Evolutionary conservation across 2,797 vertebrate species (phyloP), one percentile per base, ranked within the genome.

Genomic region (Gila robusta): DNA sequence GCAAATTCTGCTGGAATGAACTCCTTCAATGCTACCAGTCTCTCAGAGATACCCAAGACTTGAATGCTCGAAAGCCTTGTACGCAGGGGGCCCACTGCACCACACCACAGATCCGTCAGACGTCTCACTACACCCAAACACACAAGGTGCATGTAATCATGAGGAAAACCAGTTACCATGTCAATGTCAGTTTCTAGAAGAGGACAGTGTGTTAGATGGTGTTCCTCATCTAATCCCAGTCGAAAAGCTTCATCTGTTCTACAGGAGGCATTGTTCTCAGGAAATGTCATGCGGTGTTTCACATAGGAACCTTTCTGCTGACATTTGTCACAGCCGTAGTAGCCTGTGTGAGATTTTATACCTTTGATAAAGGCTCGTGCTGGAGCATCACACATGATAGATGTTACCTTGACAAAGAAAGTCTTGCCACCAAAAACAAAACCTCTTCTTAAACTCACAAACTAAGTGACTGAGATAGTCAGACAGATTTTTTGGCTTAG

Each of bases 311-410:
- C 62, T 23, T 66, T 77, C 26, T 78, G 54, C 8, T 28, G 32
- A 52, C 83, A 85, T 71, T 89, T 89, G 44, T 81, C 82, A 82
- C 32, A 83, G 52, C 70, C 49, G 64, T 83, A 74, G 44, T 79
- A 89, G 26, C 56, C 77, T 66, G 62, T 88, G 66, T 81, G 76
- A 28, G 64, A 73, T 12, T 88, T 86, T 66, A 79, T 67, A 39
- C 83, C 81, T 86, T 85, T 79, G 35, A 88, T 49, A 86, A 83
- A 86, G 32, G 78, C 23, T 35, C 56, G 76, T 47, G 81, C 86
- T 66, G 84, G 84, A 47, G 81, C 85, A 28, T 89, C 83, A 83
- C 62, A n/a, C n/a, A n/a, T n/a, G n/a, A 79, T 4, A 6, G 64
- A 66, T 1, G 14, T n/a, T 10, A 66, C 62, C 39, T 80, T 80